Base-by-base conservation (phyloP, 1,140 invertebrate species). In the Leptopilina clavipes region DNA sequence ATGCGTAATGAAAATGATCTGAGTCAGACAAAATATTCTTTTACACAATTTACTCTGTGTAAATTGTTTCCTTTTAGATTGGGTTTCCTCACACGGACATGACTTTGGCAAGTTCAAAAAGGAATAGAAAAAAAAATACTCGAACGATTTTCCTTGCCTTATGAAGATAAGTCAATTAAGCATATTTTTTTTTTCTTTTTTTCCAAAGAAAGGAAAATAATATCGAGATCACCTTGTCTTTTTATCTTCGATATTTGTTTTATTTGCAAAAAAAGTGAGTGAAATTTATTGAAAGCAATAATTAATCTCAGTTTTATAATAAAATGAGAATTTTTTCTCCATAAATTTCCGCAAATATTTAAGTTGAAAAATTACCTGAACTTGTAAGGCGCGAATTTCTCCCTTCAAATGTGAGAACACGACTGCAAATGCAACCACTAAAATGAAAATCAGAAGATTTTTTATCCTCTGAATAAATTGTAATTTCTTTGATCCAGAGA, bases 401-500 rank as follows among this genome's bases (percentile, higher is more conserved):
- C 71, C 81, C 44, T 81, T 84, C 2, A 87, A 74, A 40, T 85
- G 78, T 40, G 70, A 80, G 70, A 74, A 56, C 45, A 76, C 6
- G 76, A 83, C 59, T 7, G 77, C 71, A 80, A 82, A 78, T 19
- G 72, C 12, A 44, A 86, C 56, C 14, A 79, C 77, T 8, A 81
- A 31, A 22, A 84, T 40, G 10, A 84, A 79, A 10, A 83, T 70
- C 12, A 81, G 9, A 17, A 85, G 70, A 70, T 71, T 74, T 14
- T 77, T 75, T 11, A 80, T 73, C 75, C 79, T 77, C 59, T 80
- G 79, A 74, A 83, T 79, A 72, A 87, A 79, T 75, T 85, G 86
- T 72, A 83, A 85, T 70, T 79, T 82, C 40, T 78, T 83, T 3
- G 79, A 74, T 37, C 75, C 85, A 10, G 86, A 83, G 22, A 88